phyloP scores from a whole-genome alignment of 2,888 invertebrate species.

The Macrosiphum euphorbiae region DNA sequence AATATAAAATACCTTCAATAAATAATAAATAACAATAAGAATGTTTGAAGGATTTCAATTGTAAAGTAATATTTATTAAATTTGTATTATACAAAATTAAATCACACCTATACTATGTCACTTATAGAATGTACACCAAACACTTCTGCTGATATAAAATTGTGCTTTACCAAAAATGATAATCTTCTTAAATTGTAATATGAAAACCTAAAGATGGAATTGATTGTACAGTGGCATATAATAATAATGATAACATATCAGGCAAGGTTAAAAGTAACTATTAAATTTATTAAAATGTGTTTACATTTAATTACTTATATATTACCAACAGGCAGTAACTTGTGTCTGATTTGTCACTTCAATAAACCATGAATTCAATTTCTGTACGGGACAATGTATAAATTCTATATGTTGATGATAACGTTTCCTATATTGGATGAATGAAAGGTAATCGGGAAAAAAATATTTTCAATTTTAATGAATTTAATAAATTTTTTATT shows the following conservation, averaged over 20 bases:
- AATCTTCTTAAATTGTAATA: neutral
- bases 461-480: neutral
- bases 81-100: neutral
- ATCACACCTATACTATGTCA: neutral
- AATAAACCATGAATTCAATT: too few species aligned
- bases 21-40: neutral
- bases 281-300: neutral
- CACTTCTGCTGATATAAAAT: neutral
- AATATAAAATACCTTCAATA: neutral
- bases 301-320: slow-evolving; percentile 7
- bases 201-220: neutral
- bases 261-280: neutral
- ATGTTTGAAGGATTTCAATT: neutral
- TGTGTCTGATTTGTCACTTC: neutral
- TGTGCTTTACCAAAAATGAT: neutral
- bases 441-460: neutral
- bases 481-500: neutral
- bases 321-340: neutral
- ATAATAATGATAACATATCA: neutral
- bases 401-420: neutral
- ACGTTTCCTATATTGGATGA: neutral
- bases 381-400: neutral
- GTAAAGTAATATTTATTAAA: neutral
- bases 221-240: neutral
- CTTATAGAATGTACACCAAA: neutral